Evolutionary conservation across 2,113 vertebrate genomes (phyloP).

Genomic region (Podocnemis expansa): DNA sequence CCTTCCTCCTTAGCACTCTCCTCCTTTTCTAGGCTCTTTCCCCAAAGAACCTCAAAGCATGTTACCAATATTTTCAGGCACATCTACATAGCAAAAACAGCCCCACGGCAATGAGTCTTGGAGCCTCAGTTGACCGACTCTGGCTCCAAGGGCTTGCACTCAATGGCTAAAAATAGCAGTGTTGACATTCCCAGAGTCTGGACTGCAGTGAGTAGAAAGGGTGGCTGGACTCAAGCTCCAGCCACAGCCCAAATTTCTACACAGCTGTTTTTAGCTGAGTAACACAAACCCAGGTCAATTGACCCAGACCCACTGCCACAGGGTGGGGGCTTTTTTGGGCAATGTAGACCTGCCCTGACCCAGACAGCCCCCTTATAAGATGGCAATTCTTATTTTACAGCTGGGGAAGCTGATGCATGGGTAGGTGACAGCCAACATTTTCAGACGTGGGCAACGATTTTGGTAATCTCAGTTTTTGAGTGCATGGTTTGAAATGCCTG

Average conservation of each 20-base stretch:
- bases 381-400: neutral
- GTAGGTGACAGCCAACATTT: neutral
- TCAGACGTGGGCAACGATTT: neutral
- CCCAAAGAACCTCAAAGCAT: neutral
- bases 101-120: neutral
- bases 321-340: neutral
- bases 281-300: neutral
- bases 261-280: neutral
- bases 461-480: neutral
- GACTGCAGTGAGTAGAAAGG: neutral
- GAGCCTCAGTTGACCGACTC: neutral
- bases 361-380: neutral
- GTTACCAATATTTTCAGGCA: neutral
- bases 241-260: neutral
- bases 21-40: constrained; percentile 4
- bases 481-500: neutral
- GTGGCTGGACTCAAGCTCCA: neutral
- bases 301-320: neutral
- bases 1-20: neutral
- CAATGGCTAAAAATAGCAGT: neutral
- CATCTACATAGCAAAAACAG: neutral
- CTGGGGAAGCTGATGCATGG: neutral
- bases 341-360: neutral
- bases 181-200: neutral
- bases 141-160: neutral